Evolutionary conservation across 2,113 vertebrate species (phyloP), one percentile per base, ranked within the genome.

Genomic region (Terrapene triunguis): DNA sequence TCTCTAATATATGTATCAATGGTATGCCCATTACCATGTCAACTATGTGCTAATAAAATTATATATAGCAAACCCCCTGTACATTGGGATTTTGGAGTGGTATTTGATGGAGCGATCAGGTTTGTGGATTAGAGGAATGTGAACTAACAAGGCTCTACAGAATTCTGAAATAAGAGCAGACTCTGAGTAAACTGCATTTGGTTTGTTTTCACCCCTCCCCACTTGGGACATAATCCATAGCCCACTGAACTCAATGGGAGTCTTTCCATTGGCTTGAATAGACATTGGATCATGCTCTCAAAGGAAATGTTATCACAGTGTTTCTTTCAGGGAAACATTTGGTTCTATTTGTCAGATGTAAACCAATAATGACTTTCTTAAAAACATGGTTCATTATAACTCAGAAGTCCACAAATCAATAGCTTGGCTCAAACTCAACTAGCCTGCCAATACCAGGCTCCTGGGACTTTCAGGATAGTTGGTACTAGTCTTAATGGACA

Each of bases 401-500:
- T 84, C 83, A 89, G 38, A 90, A 95, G 80, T 97, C 55, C 76
- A 81, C 80, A 85, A 92, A 94, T 89, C 95, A 92, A 25, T 90
- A 80, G 59, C 94, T 94, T 54, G 10, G 50, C 83, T 69, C 27
- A 48, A 89, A 80, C 12, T 95, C 85, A 76, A 54, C 1, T 76
- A 0, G 1, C 83, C 87, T 72, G 57, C 65, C 42, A 82, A 95
- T 92, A 91, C 51, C 79, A 94, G 91, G 82, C 84, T 91, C 86
- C 82, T 57, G 57, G 80, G 94, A 91, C 94, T 97, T 91, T 86
- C 48, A 51, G 90, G 74, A 85, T 57, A 86, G 78, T 80, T 17
- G 11, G 53, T 89, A 35, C 84, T 93, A 51, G 87, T 24, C 78
- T 96, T 51, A 8, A 10, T 80, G 85, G 91, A 89, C 94, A 95